Conservation (phyloP, 1,140 invertebrate genomes). For the Trinorchestia longiramus region DNA sequence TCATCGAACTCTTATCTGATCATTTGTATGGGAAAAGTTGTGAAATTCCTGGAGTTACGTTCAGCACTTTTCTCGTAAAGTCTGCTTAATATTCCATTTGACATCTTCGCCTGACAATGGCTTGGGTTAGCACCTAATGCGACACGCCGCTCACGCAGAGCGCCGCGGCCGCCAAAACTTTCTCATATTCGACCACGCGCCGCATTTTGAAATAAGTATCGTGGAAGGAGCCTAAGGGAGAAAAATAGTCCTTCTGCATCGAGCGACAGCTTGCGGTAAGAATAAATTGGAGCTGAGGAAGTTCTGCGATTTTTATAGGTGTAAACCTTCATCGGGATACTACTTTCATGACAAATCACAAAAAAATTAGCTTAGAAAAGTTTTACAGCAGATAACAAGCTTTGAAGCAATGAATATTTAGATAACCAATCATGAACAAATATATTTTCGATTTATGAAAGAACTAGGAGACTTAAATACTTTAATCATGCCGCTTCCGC, state of each 20-base stretch:
- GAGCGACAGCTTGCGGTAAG: not conserved
- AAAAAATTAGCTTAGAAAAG: not conserved
- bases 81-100: slow-evolving; percentile 55
- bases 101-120: slow-evolving; percentile 35
- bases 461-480: too few relatives aligned
- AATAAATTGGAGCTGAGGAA: not conserved
- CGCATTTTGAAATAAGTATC: not conserved
- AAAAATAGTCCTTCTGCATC: not conserved
- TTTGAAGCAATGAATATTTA: too few relatives aligned
- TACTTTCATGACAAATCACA: not conserved
- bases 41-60: slow-evolving; percentile 6
- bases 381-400: too few relatives aligned
- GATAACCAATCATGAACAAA: too few relatives aligned
- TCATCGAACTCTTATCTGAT: slow-evolving; percentile 25
- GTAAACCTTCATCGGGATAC: not conserved
- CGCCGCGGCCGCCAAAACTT: not conserved
- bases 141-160: slow-evolving; percentile 28
- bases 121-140: slow-evolving; percentile 31
- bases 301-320: not conserved
- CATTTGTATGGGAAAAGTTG: slow-evolving; percentile 17
- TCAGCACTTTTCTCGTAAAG: slow-evolving; percentile 12
- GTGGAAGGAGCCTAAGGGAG: not conserved
- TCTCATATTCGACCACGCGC: slow-evolving; percentile 23
- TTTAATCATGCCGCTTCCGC: too few relatives aligned
- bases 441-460: too few relatives aligned